Base-by-base conservation (phyloP, 1,140 invertebrate species). In the Scaptodrosophila lebanonensis region DNA sequence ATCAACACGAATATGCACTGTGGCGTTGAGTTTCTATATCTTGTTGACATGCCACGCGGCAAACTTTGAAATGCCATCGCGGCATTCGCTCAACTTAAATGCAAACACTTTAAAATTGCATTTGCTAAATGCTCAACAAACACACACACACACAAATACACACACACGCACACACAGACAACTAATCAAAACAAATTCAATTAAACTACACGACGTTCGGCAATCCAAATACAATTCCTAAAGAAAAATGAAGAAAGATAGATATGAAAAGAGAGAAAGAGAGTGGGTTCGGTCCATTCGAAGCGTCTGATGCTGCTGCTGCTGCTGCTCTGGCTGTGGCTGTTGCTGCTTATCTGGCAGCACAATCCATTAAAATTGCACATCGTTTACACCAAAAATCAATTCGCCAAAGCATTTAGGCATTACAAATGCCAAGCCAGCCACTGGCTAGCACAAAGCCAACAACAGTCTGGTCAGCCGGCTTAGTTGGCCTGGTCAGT, bases 311-410 rank as follows among this genome's bases (percentile, higher is more conserved):
- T 13, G 59, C n/a, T n/a, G n/a, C n/a, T n/a, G n/a, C n/a, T n/a
- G n/a, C n/a, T n/a, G n/a, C n/a, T 30, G 29, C 30, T 18, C 13
- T 20, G n/a, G 16, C 30, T 30, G 30, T 39, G 47, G 35, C 36
- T 53, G 52, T 66, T 58, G n/a, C 42, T 39, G 56, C 83, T 85
- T 85, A 85, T 85, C 83, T 76, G 73, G 76, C 65, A 75, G 70
- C 61, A 75, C 83, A 85, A 85, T 85, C 83, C 83, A 85, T 85
- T 85, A 85, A 85, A 85, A 85, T 85, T 85, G 83, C 83, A 85
- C 83, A 85, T 85, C 83, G 83, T 85, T 85, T 85, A 85, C 83
- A 85, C 83, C 83, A 84, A 85, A 85, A 85, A 85, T 85, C 83
- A 85, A 85, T 85, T 85, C 77, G 67, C 73, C 62, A 66, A 85